These are phyloP conservation scores for Aurelia aurita complex sp. Pacific DNA, from an alignment of 30 jellyfish, hydroid and myxozoan species.

Conservation along the genomic window DNA sequence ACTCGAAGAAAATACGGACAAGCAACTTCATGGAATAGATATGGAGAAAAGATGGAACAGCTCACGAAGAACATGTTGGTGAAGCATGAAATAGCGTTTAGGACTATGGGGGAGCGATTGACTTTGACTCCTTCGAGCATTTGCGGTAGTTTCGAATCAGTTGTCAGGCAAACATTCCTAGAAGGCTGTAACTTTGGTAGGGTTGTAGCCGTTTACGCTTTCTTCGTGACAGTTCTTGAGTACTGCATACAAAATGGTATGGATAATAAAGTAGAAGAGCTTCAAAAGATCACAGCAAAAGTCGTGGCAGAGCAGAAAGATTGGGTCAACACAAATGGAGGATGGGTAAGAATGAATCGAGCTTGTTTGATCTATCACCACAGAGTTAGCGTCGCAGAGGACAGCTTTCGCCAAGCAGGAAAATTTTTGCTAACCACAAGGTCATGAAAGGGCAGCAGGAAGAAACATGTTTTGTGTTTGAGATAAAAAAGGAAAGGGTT, in stretches of 20 bases:
- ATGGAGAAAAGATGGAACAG: constrained; percentile 60
- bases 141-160: constrained; percentile 30
- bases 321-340: constrained; percentile 43
- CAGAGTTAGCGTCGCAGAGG: no score
- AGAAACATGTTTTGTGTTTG: no score
- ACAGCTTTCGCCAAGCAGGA: no score
- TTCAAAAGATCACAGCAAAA: constrained; percentile 18
- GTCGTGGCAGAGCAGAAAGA: constrained; percentile 13
- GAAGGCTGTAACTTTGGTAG: constrained; percentile 71
- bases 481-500: no score
- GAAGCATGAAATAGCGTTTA: constrained; percentile 56
- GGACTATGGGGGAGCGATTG: constrained; percentile 30
- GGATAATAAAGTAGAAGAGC: constrained; percentile 24
- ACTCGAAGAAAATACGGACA: constrained; percentile 6
- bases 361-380: no score
- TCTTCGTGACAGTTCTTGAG: constrained; percentile 21
- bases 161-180: constrained; percentile 20
- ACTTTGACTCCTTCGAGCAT: constrained; percentile 17
- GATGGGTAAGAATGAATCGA: constrained; percentile 53
- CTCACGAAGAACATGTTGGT: constrained; percentile 46
- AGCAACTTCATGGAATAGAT: neutral
- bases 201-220: constrained; percentile 60
- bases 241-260: constrained; percentile 31
- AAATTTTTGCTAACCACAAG: no score
- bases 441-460: no score